A percentile compares a stretch with the other conserved stretches of the same genome.
phyloP scores from a whole-genome alignment of 2,888 invertebrate genomes.

The Hetaerina titia region DNA sequence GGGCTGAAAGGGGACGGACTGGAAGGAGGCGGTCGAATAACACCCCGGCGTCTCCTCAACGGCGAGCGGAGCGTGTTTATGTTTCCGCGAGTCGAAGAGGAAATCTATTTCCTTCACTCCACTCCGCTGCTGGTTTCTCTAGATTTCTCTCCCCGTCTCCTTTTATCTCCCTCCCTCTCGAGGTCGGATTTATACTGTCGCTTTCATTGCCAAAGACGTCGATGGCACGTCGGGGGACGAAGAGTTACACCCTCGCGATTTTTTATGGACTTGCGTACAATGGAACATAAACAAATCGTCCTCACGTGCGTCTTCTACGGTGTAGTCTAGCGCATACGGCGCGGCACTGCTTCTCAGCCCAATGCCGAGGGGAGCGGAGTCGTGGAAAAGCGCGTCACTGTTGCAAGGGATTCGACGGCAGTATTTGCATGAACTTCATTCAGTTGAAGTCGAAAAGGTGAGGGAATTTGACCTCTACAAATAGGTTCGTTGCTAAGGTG shows the following conservation, averaged over 20 bases:
- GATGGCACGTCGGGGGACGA: not conserved
- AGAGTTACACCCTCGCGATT: not conserved
- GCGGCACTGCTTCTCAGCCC: too few relatives aligned
- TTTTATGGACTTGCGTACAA: not conserved
- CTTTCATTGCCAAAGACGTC: not conserved
- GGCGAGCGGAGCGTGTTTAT: not conserved
- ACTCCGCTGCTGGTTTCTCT: not conserved
- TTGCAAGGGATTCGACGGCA: too few relatives aligned
- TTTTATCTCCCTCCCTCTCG: not conserved
- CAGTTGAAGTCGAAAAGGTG: too few relatives aligned
- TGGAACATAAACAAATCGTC: not conserved
- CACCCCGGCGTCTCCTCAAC: not conserved
- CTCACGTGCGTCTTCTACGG: not conserved
- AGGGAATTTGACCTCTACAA: too few relatives aligned
- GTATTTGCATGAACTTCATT: too few relatives aligned
- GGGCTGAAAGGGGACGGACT: not conserved
- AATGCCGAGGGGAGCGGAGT: too few relatives aligned
- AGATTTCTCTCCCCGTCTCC: not conserved
- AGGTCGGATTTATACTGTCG: not conserved
- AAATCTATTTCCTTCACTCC: slow-evolving; percentile 7
- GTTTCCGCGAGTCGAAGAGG: not conserved
- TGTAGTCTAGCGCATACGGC: not conserved
- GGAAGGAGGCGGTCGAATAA: not conserved
- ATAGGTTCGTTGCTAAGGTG: too few relatives aligned
- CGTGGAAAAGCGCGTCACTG: too few relatives aligned